Evolutionary conservation across 2,113 vertebrate genomes (phyloP).

Genomic region (Acrocephalus arundinaceus): DNA sequence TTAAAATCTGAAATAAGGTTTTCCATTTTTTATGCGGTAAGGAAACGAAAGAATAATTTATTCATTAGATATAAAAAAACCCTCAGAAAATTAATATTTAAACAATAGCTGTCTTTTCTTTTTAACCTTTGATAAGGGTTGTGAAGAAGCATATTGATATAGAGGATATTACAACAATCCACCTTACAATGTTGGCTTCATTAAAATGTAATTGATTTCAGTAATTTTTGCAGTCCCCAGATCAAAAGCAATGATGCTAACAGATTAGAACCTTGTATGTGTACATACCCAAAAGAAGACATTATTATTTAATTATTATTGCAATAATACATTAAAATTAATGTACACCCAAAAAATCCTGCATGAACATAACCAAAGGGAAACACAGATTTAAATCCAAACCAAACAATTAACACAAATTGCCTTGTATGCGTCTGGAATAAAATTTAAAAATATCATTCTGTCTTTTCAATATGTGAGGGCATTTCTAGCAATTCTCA

Average conservation of each 20-base stretch:
- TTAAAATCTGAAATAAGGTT: neutral
- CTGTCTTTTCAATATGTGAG: neutral
- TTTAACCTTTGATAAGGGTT: neutral
- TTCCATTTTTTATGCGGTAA: neutral
- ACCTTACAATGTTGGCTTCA: neutral
- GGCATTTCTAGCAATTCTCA: neutral
- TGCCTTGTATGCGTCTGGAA: neutral
- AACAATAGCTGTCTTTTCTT: neutral
- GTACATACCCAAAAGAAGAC: neutral
- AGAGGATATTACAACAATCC: neutral
- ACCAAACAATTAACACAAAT: neutral
- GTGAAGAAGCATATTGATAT: neutral
- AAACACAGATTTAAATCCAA: neutral
- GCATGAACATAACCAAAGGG: neutral
- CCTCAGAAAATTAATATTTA: neutral
- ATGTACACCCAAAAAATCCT: rapidly evolving
- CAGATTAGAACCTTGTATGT: neutral
- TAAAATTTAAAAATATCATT: neutral
- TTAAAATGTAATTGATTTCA: neutral
- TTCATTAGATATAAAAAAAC: neutral
- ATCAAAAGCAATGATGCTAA: neutral
- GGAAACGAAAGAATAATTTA: neutral
- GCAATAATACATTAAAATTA: neutral
- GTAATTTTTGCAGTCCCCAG: neutral
- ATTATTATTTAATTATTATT: neutral